phyloP scores from a whole-genome alignment of 2,888 invertebrate species.

The Mesorhabditis belari region DNA sequence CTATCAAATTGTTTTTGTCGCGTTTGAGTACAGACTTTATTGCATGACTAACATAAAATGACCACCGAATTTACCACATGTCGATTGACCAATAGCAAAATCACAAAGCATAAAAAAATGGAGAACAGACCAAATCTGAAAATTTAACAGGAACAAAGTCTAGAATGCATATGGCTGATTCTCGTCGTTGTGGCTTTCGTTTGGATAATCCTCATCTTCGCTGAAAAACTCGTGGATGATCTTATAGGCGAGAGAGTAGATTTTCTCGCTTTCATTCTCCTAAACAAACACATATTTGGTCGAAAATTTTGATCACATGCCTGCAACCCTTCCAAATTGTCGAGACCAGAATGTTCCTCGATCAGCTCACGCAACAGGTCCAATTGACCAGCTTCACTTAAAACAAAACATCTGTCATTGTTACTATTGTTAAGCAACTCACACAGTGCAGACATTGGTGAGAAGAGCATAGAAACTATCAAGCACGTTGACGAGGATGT shows the following conservation, averaged over 20 bases:
- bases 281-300: too few relatives aligned
- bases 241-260: conserved; percentile 56
- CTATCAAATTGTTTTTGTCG: too few relatives aligned
- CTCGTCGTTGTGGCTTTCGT: conserved; percentile 7
- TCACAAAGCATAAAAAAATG: too few relatives aligned
- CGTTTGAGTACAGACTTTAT: too few relatives aligned
- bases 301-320: too few relatives aligned
- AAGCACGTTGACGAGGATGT: conserved; percentile 36
- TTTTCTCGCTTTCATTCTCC: conserved; percentile 56
- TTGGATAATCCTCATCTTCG: conserved; percentile 29
- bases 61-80: too few relatives aligned
- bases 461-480: conserved; percentile 28
- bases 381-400: conserved; percentile 50
- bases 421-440: conserved; percentile 2
- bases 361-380: conserved; percentile 73
- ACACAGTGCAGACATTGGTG: conserved; percentile 17
- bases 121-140: too few relatives aligned
- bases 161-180: too few relatives aligned
- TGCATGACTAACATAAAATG: too few relatives aligned
- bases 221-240: conserved; percentile 59
- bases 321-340: conserved; percentile 59
- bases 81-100: too few relatives aligned
- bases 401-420: conserved; percentile 3
- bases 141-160: too few relatives aligned
- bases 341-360: conserved; percentile 73